These are phyloP conservation scores for Apodemia zela DNA, from an alignment of 2,888 invertebrate genomes.

Conservation along the genomic window DNA sequence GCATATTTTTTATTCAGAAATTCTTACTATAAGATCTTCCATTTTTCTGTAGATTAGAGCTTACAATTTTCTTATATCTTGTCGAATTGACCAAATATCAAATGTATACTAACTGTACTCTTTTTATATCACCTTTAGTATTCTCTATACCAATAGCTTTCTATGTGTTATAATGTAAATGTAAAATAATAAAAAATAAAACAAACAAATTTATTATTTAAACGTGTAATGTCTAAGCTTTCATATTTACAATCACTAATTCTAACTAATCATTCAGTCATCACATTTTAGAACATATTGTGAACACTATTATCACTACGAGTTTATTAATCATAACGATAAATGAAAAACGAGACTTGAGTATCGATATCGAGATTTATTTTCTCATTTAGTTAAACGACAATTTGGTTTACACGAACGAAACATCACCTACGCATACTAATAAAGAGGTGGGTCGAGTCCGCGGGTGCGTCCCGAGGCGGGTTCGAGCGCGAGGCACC, in stretches of 20 bases:
- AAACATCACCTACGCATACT: conserved; percentile 60
- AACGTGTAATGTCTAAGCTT: conserved; percentile 77
- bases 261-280: conserved; percentile 73
- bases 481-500: conserved; percentile 47
- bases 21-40: conserved; percentile 28
- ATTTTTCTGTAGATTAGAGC: conserved; percentile 26
- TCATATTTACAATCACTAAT: conserved; percentile 76
- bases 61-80: conserved; percentile 6
- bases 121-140: background rate
- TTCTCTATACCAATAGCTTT: background rate
- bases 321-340: conserved; percentile 70
- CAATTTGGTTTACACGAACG: conserved; percentile 61
- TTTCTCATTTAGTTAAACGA: conserved; percentile 52
- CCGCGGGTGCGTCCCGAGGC: conserved; percentile 39
- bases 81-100: background rate
- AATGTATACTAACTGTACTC: background rate
- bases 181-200: conserved; percentile 33
- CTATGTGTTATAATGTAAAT: conserved; percentile 8
- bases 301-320: conserved; percentile 78
- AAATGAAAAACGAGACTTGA: conserved; percentile 71
- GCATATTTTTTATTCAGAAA: background rate
- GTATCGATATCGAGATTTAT: conserved; percentile 71
- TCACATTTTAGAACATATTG: conserved; percentile 71
- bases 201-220: conserved; percentile 60
- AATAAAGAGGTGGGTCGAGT: conserved; percentile 35